Conservation (phyloP, 2,888 invertebrate genomes). For the Dicranocentrus wangi region DNA sequence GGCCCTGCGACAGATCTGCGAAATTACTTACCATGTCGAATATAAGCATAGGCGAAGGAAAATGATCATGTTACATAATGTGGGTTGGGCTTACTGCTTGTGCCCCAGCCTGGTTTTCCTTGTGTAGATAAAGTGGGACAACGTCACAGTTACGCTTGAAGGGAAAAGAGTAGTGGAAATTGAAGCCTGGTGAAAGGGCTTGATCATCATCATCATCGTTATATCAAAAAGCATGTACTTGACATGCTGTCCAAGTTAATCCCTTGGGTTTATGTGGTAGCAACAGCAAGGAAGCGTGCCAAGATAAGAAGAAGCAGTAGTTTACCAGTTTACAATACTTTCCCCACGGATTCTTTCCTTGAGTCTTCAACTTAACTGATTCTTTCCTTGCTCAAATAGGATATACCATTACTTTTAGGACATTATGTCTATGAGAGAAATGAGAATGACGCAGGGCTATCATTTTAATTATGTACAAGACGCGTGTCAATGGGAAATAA, state of each 20-base stretch:
- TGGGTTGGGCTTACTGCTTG: background rate
- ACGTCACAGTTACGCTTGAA: background rate
- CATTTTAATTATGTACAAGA: conserved; percentile 55
- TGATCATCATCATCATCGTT: conserved; percentile 24
- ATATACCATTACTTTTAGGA: background rate
- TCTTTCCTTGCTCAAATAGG: conserved; percentile 1
- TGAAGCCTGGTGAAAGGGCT: background rate
- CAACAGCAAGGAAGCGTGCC: background rate
- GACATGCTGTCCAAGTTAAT: conserved; percentile 53
- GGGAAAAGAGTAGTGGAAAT: background rate
- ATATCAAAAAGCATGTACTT: conserved; percentile 28
- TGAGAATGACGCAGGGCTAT: background rate
- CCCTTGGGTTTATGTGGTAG: conserved; percentile 18
- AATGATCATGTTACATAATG: conserved; percentile 15
- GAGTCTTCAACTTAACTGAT: background rate
- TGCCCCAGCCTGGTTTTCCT: background rate
- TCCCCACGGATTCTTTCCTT: background rate
- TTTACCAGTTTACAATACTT: background rate
- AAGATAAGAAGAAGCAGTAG: background rate
- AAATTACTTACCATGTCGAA: conserved; percentile 17
- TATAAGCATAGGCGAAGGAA: background rate
- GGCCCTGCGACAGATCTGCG: background rate
- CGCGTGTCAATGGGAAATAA: conserved; percentile 33
- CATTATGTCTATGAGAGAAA: conserved; percentile 40
- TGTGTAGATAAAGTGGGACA: conserved; percentile 3